Evolutionary conservation across 2,888 invertebrate species (phyloP), one percentile per base, ranked within the genome.

Genomic region (Julus scandinavius): DNA sequence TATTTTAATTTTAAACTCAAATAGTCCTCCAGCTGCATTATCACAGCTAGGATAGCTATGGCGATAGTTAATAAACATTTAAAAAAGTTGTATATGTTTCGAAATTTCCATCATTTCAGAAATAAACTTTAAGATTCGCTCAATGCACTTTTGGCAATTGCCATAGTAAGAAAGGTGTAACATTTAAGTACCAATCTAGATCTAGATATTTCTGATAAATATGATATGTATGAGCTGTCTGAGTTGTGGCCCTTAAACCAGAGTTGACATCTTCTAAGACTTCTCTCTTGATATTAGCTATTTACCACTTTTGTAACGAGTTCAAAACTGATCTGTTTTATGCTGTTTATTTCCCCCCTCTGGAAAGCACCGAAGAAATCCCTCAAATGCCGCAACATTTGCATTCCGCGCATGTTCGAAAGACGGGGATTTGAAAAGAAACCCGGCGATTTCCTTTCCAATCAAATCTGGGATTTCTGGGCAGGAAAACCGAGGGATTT

Each of bases 371-470:
- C 6, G 63, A 63, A 72, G 72, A 72, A 72, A 72, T 72, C 80
- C 80, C 38, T 5, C 29, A 72, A 72, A 29, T 29, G 29, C 29
- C 80, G 38, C 38, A 80, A 80, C 38, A 80, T 80, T 80, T 38
- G 80, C 80, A 80, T 80, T 80, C 80, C 38, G 80, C 29, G 15
- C 80, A 40, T 38, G 80, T 80, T 38, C 80, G 38, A 80, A 80
- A 80, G 80, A 80, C 29, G 80, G 80, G 45, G 80, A 80, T 80
- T 80, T 80, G 80, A 38, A 80, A 80, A 80, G 80, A 80, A 80
- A 80, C 80, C 80, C 80, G 80, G 80, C 38, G 38, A 80, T 80
- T 80, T 80, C 80, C 80, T 80, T 80, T 80, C 80, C 80, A 80
- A 80, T 80, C 80, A 80, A 80, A 80, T 80, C 80, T 29, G 9